A percentile compares a stretch with the other conserved stretches of the same genome.
phyloP scores from a whole-genome alignment of 2,797 vertebrate species.

The Calcarius lapponicus region DNA sequence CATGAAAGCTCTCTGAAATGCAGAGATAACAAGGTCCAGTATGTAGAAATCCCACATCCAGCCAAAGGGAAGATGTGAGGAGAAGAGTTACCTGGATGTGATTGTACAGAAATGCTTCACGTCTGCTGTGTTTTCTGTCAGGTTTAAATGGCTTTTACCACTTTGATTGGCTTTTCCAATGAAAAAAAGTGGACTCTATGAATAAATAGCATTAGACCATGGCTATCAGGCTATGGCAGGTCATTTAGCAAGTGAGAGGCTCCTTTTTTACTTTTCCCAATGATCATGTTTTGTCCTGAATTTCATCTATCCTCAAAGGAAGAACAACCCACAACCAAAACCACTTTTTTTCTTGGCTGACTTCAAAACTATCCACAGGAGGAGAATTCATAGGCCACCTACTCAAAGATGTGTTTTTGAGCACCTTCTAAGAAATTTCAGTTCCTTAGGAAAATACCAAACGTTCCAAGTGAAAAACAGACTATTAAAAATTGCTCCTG shows the following conservation, averaged over 20 bases:
- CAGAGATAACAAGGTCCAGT: not conserved
- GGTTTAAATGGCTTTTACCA: not conserved
- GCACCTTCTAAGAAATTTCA: not conserved
- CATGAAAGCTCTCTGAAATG: not conserved
- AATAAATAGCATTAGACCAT: not conserved
- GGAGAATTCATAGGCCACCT: not conserved
- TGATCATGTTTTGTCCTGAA: not conserved
- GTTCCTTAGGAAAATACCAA: not conserved
- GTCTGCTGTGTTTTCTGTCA: not conserved
- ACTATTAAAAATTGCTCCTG: not conserved
- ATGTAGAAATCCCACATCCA: conserved; percentile 2
- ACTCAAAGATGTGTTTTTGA: not conserved
- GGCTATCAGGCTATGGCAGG: not conserved
- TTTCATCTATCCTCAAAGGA: not conserved
- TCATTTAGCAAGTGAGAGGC: not conserved
- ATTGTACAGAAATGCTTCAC: not conserved
- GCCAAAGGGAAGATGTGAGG: not conserved
- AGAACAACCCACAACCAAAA: not conserved
- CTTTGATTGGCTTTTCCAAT: not conserved
- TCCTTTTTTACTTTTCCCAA: not conserved
- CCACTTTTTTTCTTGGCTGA: not conserved
- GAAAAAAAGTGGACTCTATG: not conserved
- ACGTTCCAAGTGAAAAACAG: not conserved
- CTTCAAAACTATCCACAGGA: not conserved
- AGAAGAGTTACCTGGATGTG: not conserved